Evolutionary conservation across 2,113 vertebrate species (phyloP), one percentile per base, ranked within the genome.

Genomic region (Sitta europaea): DNA sequence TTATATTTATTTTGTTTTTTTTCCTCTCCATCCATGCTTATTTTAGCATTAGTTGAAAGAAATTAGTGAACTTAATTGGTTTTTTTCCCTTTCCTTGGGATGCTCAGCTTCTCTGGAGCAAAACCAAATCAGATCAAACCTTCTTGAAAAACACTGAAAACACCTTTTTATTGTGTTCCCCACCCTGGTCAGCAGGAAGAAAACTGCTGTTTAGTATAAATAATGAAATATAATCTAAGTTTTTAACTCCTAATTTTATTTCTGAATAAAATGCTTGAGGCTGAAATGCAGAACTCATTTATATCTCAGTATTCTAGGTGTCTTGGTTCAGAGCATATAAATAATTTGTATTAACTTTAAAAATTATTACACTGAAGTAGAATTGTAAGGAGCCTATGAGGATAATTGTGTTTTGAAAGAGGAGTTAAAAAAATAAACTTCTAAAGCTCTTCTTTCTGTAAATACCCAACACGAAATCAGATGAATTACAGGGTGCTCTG

Each of bases 151-250:
- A 15, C 5, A 23, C 4, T 36, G 27, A 78, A 25, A 15, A n/a
- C 5, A 21, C 0, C 2, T 74, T 66, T 66, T 48, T 1, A 29
- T 13, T 57, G 31, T 6, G 6, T 11, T 25, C 10, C 13, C 35
- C 13, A n/a, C 45, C 19, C 35, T 53, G 12, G 18, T 45, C 47
- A 43, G 22, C 61, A 67, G 31, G 16, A 74, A 22, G 48, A 24
- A 29, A 63, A 4, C 7, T 79, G 6, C 4, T 67, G 5, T 63
- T 63, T 45, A 48, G 3, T 57, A 7, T 2, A 62, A 43, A 35
- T 20, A 28, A 11, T 33, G 33, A 10, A 51, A 25, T 11, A 6
- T 13, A 67, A 35, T 33, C 4, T n/a, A 43, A 14, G 24, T 7
- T 67, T 84, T 72, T 23, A 35, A 63, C 10, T 78, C 10, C 28